These are phyloP conservation scores for Rattus norvegicus DNA, from an alignment of 2,113 vertebrate genomes.

Conservation along the genomic window GRCr8 NC_086025.1:111045501-111046000, in stretches of 20 bases:
- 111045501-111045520: neutral
- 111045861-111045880: neutral
- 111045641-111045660: neutral
- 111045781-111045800: neutral
- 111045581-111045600: neutral
- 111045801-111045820: neutral
- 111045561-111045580: neutral
- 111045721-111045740: neutral
- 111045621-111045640: neutral
- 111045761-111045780: accelerated
- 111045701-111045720: too few species aligned
- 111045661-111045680: neutral
- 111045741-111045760: neutral
- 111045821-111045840: neutral
- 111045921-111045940: neutral
- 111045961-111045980: neutral
- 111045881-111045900: neutral
- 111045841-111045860: neutral
- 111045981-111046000: neutral
- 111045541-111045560: neutral
- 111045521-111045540: neutral
- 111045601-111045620: neutral
- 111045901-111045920: too few species aligned
- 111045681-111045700: neutral
- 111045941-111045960: neutral